phyloP scores from a whole-genome alignment of 2,113 vertebrate genomes.

The Erpornis zantholeuca region DNA sequence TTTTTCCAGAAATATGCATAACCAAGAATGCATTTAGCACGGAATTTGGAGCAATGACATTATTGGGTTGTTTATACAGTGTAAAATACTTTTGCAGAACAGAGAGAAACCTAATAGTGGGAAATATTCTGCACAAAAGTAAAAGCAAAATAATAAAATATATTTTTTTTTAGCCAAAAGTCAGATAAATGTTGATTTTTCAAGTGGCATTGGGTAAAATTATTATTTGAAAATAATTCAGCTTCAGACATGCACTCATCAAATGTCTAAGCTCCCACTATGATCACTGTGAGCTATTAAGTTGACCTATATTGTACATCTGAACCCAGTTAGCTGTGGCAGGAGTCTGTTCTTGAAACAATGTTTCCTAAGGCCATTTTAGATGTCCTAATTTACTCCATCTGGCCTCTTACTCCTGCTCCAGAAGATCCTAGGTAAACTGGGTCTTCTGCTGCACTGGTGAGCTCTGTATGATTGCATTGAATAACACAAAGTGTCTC shows the following conservation, averaged over 20 bases:
- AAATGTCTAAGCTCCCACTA: not conserved
- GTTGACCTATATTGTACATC: not conserved
- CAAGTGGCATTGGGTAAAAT: not conserved
- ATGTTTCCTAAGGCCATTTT: not conserved
- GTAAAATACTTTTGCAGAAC: not conserved
- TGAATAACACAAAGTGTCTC: not conserved
- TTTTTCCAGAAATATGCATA: not conserved
- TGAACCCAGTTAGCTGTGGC: not conserved
- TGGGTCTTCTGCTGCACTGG: not conserved
- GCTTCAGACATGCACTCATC: not conserved
- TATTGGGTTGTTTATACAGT: not conserved
- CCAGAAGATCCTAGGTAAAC: not conserved
- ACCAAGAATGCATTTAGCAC: not conserved
- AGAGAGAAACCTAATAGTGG: not conserved
- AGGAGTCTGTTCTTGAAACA: not conserved
- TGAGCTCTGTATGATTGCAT: not conserved
- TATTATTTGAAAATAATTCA: not conserved
- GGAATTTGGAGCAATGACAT: not conserved
- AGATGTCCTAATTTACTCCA: conserved; percentile 3
- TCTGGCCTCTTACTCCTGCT: not conserved
- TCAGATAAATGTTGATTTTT: not conserved
- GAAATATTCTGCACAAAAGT: not conserved
- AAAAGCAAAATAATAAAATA: not conserved
- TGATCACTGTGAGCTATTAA: not conserved
- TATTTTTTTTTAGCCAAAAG: not conserved